These are phyloP conservation scores for Aporrectodea caliginosa DNA, from an alignment of 1,140 invertebrate genomes.

Conservation along the genomic window DNA sequence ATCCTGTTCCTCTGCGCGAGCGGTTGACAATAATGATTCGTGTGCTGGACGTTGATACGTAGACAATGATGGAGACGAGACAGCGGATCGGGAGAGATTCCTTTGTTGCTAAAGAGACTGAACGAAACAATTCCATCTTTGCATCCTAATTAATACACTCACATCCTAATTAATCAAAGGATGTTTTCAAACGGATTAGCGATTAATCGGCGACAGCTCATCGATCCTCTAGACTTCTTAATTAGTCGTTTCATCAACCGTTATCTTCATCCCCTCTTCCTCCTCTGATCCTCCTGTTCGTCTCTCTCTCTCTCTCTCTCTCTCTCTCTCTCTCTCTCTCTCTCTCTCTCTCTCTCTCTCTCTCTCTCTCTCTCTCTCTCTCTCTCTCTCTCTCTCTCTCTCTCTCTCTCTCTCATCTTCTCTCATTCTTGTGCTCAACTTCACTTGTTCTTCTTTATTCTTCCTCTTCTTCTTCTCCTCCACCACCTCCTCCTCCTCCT, in stretches of 20 bases:
- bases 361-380: conserved; percentile 29
- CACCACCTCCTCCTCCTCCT: not conserved
- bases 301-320: conserved; percentile 30
- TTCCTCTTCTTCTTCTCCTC: not conserved
- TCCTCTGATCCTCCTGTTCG: conserved; percentile 18
- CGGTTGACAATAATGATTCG: too few species aligned
- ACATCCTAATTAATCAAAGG: too few species aligned
- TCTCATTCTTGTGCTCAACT: not conserved
- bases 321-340: conserved; percentile 28
- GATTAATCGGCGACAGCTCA: too few species aligned
- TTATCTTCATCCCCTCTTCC: conserved; percentile 11
- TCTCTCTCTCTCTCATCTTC: conserved; percentile 29
- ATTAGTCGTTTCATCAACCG: not conserved
- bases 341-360: conserved; percentile 28
- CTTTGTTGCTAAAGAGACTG: too few species aligned
- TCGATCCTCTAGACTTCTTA: too few species aligned
- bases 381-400: conserved; percentile 31
- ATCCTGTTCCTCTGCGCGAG: too few species aligned
- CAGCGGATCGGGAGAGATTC: too few species aligned
- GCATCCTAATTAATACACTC: too few species aligned
- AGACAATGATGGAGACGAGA: too few species aligned
- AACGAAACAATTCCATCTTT: too few species aligned
- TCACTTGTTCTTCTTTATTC: not conserved
- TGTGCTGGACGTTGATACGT: too few species aligned
- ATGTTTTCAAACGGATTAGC: too few species aligned